A percentile compares a stretch with the other conserved stretches of the same genome.
Conservation (phyloP, 2,797 vertebrate genomes). For the Muscicapa striata region DNA sequence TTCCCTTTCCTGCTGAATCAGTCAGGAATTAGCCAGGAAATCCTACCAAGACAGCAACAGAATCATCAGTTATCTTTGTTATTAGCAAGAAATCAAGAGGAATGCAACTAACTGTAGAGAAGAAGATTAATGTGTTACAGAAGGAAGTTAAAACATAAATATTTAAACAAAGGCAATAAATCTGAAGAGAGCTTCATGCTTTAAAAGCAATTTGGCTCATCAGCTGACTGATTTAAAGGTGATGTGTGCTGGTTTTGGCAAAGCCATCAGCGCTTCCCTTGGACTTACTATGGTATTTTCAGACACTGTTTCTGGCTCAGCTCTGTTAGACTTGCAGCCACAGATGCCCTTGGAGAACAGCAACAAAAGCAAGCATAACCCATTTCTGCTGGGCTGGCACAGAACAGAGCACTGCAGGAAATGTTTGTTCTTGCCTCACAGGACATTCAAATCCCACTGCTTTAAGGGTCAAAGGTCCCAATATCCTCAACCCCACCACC, state of each 20-base stretch:
- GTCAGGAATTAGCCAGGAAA: not conserved
- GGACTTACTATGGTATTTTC: not conserved
- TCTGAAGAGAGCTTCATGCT: not conserved
- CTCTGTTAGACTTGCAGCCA: not conserved
- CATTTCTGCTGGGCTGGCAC: not conserved
- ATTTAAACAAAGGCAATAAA: not conserved
- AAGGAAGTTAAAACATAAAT: not conserved
- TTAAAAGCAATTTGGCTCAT: not conserved
- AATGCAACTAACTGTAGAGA: not conserved
- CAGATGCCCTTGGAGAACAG: not conserved
- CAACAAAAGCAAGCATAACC: not conserved
- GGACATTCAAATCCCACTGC: rapidly evolving
- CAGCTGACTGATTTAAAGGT: not conserved
- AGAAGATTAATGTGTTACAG: not conserved
- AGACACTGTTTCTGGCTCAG: not conserved
- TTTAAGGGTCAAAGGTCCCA: not conserved
- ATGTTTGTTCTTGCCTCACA: not conserved
- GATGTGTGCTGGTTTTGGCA: not conserved
- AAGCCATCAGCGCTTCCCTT: not conserved
- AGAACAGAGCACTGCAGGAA: not conserved
- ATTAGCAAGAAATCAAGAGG: not conserved
- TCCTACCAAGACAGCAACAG: not conserved
- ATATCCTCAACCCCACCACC: not conserved
- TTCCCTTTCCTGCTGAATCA: not conserved
- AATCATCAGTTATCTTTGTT: not conserved